Base-by-base conservation (phyloP, 1,140 invertebrate species). In the Dreissena polymorpha region DNA sequence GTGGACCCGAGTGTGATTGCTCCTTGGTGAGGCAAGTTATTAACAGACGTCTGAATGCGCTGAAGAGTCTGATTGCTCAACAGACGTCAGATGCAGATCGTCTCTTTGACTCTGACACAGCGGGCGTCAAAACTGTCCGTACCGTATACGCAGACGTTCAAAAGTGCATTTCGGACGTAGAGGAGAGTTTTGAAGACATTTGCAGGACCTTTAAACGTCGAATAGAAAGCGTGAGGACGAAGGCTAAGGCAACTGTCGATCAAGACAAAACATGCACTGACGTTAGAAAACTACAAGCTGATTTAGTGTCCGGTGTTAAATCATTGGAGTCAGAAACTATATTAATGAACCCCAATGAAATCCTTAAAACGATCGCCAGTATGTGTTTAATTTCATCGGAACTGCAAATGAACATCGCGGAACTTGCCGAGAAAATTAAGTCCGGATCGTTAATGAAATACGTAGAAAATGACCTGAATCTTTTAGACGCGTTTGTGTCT, bases 401-500 rank as follows among this genome's bases (percentile, higher is more conserved):
- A 5, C 60, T 81, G 50, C 79, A 81, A 23, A 18, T n/a, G 10
- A 81, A 81, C 39, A 72, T 72, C 39, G 60, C 70, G 10, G 69
- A 72, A 12, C 69, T 81, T 2, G 12, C 68, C 27, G 69, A 81
- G 55, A 81, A 73, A 69, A 51, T 81, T 1, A 73, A 39, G 29
- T 49, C 70, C n/a, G 79, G 79, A 5, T 39, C 53, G 27, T 55
- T 81, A 3, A 81, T 81, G 79, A 81, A 72, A 67, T 71, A 67
- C n/a, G 79, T 60, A 3, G 79, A 81, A 65, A 69, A 57, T 8
- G 79, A 81, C 39, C 57, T 81, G 8, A 55, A 81, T 49, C 49
- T 73, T 51, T 39, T 81, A 6, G 79, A 81, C 55, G 79, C 70
- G 0, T 81, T 73, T 49, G 79, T 81, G 49, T 81, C 79, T 3